A percentile compares a stretch with the other conserved stretches of the same genome.
These are phyloP conservation scores for Tortricodes alternella DNA, from an alignment of 2,888 invertebrate genomes.

Conservation along the genomic window DNA sequence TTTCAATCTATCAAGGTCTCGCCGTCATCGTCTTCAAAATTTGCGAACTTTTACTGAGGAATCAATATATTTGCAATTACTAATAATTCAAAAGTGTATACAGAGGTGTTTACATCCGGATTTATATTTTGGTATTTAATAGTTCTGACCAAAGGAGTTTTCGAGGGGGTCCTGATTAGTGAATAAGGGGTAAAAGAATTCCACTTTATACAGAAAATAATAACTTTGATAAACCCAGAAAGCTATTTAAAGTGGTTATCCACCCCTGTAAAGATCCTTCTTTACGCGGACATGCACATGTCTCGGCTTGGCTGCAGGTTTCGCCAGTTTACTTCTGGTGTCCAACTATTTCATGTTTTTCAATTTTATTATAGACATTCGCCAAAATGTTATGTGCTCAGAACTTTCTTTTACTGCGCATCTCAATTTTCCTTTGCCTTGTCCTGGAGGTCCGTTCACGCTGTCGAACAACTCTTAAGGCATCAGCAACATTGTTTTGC, in stretches of 20 bases:
- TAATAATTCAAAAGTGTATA: conserved; percentile 35
- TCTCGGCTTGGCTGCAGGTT: conserved; percentile 7
- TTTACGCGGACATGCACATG: conserved; percentile 30
- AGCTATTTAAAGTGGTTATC: conserved; percentile 36
- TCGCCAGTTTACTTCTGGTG: conserved; percentile 14
- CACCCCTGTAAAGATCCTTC: conserved; percentile 34
- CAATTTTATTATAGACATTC: conserved; percentile 27
- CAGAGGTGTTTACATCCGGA: conserved; percentile 35
- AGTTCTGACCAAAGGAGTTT: conserved; percentile 39
- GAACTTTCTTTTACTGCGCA: neutral
- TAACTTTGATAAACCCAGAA: conserved; percentile 32
- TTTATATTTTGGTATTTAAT: conserved; percentile 37
- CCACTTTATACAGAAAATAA: conserved; percentile 32
- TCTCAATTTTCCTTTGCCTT: neutral
- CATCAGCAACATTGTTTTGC: too few relatives aligned
- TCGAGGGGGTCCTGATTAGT: conserved; percentile 39
- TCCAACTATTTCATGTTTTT: conserved; percentile 28
- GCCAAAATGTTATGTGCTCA: conserved; percentile 25
- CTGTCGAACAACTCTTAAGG: too few relatives aligned
- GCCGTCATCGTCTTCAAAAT: conserved; percentile 13
- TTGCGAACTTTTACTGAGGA: conserved; percentile 28
- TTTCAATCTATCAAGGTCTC: neutral
- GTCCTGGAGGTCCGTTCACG: too few relatives aligned
- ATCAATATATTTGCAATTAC: conserved; percentile 32
- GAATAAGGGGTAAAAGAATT: conserved; percentile 34